Conservation (phyloP, 23 tunicate genomes). For the Ascidia mentula region DNA sequence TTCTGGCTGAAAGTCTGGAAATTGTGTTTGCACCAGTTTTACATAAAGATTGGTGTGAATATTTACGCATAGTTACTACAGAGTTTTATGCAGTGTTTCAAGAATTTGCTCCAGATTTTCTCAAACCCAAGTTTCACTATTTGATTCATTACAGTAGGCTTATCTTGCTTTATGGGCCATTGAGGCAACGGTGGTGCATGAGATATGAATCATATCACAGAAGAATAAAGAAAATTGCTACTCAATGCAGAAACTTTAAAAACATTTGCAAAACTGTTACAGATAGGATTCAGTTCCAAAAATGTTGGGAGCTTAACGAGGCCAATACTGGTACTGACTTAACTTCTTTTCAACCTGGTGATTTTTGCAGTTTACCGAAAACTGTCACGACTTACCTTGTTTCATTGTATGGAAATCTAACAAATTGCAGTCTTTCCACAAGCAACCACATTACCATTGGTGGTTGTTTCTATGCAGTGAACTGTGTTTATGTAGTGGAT, state of each 20-base stretch:
- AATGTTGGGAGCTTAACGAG: conserved; percentile 4
- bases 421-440: too few relatives aligned
- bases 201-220: neutral
- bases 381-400: too few relatives aligned
- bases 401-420: too few relatives aligned
- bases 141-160: neutral
- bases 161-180: neutral
- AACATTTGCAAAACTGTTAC: neutral
- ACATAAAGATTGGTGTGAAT: neutral
- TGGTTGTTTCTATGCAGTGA: neutral
- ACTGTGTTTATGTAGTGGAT: neutral
- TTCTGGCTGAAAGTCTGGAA: neutral
- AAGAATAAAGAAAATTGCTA: neutral
- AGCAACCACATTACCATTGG: too few relatives aligned
- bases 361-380: too few relatives aligned
- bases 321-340: too few relatives aligned
- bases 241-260: neutral
- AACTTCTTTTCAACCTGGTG: too few relatives aligned
- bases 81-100: neutral
- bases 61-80: neutral
- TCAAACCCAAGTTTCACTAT: neutral
- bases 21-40: neutral
- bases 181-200: neutral
- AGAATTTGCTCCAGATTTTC: neutral
- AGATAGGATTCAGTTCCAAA: neutral